Conservation (phyloP, 1,140 invertebrate genomes). For the Calosoma granatense region DNA sequence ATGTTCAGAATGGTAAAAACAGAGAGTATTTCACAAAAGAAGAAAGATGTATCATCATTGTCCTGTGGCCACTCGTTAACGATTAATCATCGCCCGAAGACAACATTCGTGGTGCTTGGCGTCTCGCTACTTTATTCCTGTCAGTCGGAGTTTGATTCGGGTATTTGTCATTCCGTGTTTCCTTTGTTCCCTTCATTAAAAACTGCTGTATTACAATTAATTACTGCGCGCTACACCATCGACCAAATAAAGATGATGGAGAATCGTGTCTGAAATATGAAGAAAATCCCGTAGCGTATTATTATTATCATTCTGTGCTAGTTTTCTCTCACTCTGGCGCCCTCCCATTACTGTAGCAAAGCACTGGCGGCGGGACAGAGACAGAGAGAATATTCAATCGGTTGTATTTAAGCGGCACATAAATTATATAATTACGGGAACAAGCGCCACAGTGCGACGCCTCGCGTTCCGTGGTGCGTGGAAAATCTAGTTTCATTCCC, state of each 20-base stretch:
- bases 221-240: not conserved
- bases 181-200: conserved; percentile 4
- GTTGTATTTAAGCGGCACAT: not conserved
- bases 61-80: conserved; percentile 5
- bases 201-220: conserved; percentile 2
- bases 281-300: no score
- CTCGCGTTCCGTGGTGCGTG: not conserved
- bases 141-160: conserved; percentile 4
- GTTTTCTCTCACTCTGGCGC: no score
- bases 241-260: not conserved
- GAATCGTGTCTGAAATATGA: no score
- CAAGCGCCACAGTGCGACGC: not conserved
- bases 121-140: conserved; percentile 5
- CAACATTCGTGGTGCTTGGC: not conserved
- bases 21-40: not conserved
- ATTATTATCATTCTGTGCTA: no score
- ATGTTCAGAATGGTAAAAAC: no score
- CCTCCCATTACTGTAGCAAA: no score
- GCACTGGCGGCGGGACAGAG: no score
- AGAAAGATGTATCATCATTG: conserved; percentile 9
- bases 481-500: not conserved
- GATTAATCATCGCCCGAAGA: conserved; percentile 6
- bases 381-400: not conserved
- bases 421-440: not conserved
- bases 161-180: conserved; percentile 6